Percentiles rank a stretch among this genome's conserved stretches.
phyloP scores from a whole-genome alignment of 2,113 vertebrate species.

The Silurus asotus region DNA sequence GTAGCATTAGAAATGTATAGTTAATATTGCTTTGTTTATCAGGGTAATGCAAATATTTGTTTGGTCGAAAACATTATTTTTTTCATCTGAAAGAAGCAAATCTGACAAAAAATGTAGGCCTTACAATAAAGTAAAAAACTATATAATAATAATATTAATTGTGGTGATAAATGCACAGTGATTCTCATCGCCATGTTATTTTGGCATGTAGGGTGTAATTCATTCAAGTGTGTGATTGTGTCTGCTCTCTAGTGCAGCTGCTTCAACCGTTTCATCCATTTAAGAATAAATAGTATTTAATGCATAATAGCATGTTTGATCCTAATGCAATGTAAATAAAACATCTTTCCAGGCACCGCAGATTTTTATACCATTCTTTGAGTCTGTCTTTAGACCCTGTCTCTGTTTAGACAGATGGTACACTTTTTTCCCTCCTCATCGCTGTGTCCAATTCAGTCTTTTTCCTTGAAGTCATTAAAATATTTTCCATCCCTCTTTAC shows the following conservation, averaged over 20 bases:
- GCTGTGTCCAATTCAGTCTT: constrained; percentile 20
- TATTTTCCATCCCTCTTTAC: constrained; percentile 25
- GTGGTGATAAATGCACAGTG: no score
- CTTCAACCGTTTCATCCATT: not conserved
- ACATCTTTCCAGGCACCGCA: not conserved
- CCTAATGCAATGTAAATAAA: not conserved
- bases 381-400: constrained; percentile 7
- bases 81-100: not conserved
- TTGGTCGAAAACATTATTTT: not conserved
- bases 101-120: not conserved
- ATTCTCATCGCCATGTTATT: no score
- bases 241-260: not conserved
- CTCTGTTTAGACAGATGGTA: constrained; percentile 26
- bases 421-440: not conserved
- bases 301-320: not conserved
- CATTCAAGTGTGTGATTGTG: not conserved
- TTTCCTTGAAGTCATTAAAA: constrained; percentile 26
- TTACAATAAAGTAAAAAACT: not conserved
- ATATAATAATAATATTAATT: not conserved
- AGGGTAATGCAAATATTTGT: not conserved
- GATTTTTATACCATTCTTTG: not conserved
- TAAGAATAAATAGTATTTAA: not conserved
- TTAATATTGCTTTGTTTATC: not conserved
- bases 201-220: not conserved
- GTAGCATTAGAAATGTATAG: not conserved